Conservation (phyloP, 2,888 invertebrate genomes). For the Lamellibrachia satsuma region DNA sequence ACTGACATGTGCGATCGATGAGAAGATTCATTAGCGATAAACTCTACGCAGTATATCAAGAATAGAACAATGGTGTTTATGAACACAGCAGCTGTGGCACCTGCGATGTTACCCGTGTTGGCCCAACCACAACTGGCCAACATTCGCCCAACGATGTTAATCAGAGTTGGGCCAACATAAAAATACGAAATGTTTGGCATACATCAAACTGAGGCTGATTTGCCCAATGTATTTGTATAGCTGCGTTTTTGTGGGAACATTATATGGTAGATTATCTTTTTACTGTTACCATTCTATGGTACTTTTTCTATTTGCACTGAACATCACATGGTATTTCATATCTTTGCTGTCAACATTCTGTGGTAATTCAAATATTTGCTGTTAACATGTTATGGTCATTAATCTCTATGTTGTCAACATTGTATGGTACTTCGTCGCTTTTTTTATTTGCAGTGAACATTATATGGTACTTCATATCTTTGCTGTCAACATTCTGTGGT, state of each 20-base stretch:
- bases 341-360: neutral
- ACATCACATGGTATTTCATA: neutral
- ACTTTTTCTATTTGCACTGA: neutral
- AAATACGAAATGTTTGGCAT: neutral
- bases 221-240: too few relatives aligned
- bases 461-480: too few relatives aligned
- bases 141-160: neutral
- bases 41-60: neutral
- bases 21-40: neutral
- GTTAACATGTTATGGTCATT: too few relatives aligned
- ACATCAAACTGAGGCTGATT: neutral
- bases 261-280: too few relatives aligned
- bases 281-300: too few relatives aligned
- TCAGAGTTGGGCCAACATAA: neutral
- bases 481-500: too few relatives aligned
- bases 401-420: too few relatives aligned
- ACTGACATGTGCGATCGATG: neutral
- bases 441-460: neutral
- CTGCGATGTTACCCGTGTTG: neutral
- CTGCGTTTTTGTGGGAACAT: too few relatives aligned
- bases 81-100: neutral
- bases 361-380: too few relatives aligned
- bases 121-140: neutral
- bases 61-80: conserved; percentile 8
- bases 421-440: too few relatives aligned